Evolutionary conservation across 2,113 vertebrate genomes (phyloP).

Genomic region (Ceyx margarethae): DNA sequence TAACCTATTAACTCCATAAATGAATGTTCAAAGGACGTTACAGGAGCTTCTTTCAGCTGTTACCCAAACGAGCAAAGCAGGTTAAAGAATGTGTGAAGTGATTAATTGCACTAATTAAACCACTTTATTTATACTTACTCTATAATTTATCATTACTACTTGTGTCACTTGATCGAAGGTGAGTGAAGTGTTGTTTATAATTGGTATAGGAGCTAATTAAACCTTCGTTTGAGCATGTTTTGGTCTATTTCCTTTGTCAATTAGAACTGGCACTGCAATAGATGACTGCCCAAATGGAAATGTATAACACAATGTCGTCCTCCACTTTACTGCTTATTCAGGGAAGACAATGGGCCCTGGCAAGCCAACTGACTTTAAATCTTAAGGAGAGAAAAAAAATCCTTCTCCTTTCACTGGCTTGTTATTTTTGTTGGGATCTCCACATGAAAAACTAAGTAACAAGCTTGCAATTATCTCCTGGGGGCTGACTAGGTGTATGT

Average conservation of each 20-base stretch:
- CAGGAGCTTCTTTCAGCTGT: slow-evolving; percentile 28
- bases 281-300: slow-evolving; percentile 34
- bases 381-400: not conserved
- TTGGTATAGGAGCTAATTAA: slow-evolving; percentile 46
- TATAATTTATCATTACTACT: slow-evolving; percentile 57
- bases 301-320: not conserved
- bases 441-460: not conserved
- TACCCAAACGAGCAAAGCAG: slow-evolving; percentile 37
- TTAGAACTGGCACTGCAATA: slow-evolving; percentile 12
- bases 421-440: not conserved
- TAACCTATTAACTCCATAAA: slow-evolving; percentile 40
- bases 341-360: not conserved
- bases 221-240: not conserved
- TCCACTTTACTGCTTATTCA: not conserved
- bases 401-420: not conserved
- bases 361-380: not conserved
- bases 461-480: not conserved
- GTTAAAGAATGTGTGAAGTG: slow-evolving; percentile 56
- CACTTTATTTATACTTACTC: slow-evolving; percentile 60
- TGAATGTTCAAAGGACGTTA: slow-evolving; percentile 41
- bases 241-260: slow-evolving; percentile 61
- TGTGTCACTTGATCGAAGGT: slow-evolving; percentile 60
- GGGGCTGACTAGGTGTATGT: not conserved
- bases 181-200: slow-evolving; percentile 55
- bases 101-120: slow-evolving; percentile 66